Evolutionary conservation across 2,888 invertebrate genomes (phyloP).

Genomic region (Amphimallon solstitiale): DNA sequence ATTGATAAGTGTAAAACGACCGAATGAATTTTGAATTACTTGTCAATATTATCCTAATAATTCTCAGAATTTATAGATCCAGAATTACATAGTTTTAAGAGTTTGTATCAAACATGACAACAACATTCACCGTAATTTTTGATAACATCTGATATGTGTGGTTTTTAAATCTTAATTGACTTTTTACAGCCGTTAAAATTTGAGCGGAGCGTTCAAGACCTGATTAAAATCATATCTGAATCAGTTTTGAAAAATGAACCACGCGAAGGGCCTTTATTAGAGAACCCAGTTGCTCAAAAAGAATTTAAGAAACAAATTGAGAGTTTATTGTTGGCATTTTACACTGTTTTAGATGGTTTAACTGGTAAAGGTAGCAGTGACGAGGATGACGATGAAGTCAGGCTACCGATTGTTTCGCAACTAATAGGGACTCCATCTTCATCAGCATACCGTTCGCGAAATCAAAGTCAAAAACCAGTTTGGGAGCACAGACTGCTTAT

Average conservation of each 20-base stretch:
- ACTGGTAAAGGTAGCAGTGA: constrained; percentile 77
- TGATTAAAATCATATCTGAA: constrained; percentile 75
- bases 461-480: constrained; percentile 62
- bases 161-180: background rate
- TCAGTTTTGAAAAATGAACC: constrained; percentile 77
- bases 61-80: no score
- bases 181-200: constrained; percentile 73
- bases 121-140: no score
- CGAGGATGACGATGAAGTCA: constrained; percentile 65
- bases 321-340: constrained; percentile 71
- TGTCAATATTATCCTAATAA: no score
- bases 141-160: no score
- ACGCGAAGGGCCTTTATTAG: constrained; percentile 70
- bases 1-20: no score
- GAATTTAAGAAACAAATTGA: constrained; percentile 67
- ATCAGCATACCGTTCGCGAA: constrained; percentile 50
- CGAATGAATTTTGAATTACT: no score
- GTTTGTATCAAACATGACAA: no score
- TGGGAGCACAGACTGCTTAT: constrained; percentile 87
- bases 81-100: no score
- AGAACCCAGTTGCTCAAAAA: constrained; percentile 65
- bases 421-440: constrained; percentile 70
- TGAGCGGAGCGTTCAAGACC: constrained; percentile 78
- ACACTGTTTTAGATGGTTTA: constrained; percentile 76
- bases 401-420: constrained; percentile 70